Percentiles rank a stretch among this genome's conserved stretches.
These are phyloP conservation scores for Hedya salicella DNA, from an alignment of 2,888 invertebrate genomes.

Conservation along the genomic window DNA sequence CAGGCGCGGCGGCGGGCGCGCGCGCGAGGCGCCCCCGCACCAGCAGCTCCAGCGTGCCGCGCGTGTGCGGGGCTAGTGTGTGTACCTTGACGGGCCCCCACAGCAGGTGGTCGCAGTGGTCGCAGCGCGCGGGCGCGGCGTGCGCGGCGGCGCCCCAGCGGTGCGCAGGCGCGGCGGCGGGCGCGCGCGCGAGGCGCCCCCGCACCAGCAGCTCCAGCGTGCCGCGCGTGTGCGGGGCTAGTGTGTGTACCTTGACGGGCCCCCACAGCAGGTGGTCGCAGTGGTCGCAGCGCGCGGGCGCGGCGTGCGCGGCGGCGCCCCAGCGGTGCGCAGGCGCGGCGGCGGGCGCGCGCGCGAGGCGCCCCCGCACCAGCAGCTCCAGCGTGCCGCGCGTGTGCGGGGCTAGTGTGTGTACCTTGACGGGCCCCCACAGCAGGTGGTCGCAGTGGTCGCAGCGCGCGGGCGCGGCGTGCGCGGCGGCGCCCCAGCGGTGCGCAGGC, in stretches of 20 bases:
- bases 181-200: neutral
- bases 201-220: no score
- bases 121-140: neutral
- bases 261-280: slow-evolving; percentile 13
- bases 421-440: slow-evolving; percentile 16
- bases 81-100: slow-evolving; percentile 22
- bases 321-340: neutral
- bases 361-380: no score
- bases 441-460: slow-evolving; percentile 11
- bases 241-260: slow-evolving; percentile 10
- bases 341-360: neutral
- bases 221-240: neutral
- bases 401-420: neutral
- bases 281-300: slow-evolving; percentile 5
- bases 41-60: no score
- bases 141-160: slow-evolving; percentile 1
- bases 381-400: neutral
- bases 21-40: no score
- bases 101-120: slow-evolving; percentile 13
- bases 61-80: neutral
- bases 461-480: neutral
- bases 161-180: neutral
- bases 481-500: neutral
- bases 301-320: slow-evolving; percentile 1
- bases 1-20: neutral